These are phyloP conservation scores for Apodemia duryi DNA, from an alignment of 2,888 invertebrate species.

Conservation along the genomic window DNA sequence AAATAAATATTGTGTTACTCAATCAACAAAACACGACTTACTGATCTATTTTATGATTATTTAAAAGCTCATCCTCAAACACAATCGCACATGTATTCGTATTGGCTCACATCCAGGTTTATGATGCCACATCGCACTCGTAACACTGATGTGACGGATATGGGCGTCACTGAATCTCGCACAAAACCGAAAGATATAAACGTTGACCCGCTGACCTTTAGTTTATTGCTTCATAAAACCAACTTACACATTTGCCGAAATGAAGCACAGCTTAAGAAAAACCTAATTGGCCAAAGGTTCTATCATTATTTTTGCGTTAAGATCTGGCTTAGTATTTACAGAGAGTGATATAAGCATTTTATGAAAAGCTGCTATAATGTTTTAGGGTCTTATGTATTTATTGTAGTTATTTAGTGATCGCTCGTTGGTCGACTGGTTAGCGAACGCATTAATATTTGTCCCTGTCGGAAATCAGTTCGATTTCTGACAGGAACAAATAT, in stretches of 20 bases:
- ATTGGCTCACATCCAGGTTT: conserved; percentile 27
- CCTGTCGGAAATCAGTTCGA: no score
- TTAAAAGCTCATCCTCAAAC: background rate
- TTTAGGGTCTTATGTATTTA: no score
- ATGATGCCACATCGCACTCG: conserved; percentile 17
- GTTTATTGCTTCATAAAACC: conserved; percentile 3
- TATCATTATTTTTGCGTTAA: background rate
- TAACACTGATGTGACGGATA: conserved; percentile 26
- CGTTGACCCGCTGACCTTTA: conserved; percentile 14
- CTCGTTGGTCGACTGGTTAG: no score
- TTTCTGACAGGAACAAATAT: no score
- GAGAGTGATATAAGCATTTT: background rate
- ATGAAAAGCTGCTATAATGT: background rate
- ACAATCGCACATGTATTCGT: conserved; percentile 9
- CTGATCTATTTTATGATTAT: background rate
- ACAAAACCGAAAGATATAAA: conserved; percentile 4
- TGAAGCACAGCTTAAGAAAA: conserved; percentile 4
- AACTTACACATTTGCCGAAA: background rate
- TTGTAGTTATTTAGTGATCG: no score
- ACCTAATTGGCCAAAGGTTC: background rate
- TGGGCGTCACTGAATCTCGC: conserved; percentile 20
- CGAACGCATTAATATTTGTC: no score
- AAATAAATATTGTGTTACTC: background rate
- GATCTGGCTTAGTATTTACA: background rate
- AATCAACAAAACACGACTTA: background rate